phyloP scores from a whole-genome alignment of 2,797 vertebrate species.

The Smutsia gigantea region DNA sequence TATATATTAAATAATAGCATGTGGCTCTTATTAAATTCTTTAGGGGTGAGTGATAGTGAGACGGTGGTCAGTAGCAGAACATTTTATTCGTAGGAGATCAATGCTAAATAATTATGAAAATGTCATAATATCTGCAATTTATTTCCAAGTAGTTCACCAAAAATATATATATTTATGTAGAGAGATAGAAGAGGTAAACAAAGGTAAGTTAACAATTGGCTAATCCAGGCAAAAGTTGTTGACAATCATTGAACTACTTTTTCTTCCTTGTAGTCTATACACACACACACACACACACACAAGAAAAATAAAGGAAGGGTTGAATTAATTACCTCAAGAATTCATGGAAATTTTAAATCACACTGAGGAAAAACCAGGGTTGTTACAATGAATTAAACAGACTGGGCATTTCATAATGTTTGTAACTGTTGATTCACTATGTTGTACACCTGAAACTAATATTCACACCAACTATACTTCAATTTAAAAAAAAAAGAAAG shows the following conservation, averaged over 20 bases:
- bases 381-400: neutral
- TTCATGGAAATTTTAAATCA: conserved; percentile 6
- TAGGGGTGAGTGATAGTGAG: neutral
- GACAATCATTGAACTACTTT: neutral
- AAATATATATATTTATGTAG: neutral
- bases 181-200: neutral
- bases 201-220: neutral
- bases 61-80: neutral
- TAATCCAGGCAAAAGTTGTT: neutral
- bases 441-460: too few species aligned
- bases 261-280: neutral
- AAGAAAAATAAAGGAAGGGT: neutral
- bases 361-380: neutral
- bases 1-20: neutral
- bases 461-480: too few species aligned
- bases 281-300: neutral
- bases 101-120: conserved; percentile 2
- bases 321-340: neutral
- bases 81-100: neutral
- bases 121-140: neutral
- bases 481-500: neutral
- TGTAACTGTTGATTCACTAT: too few species aligned
- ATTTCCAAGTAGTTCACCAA: conserved; percentile 8
- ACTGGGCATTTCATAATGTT: too few species aligned
- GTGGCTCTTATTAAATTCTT: neutral